Base-by-base conservation (phyloP, 2,113 vertebrate genomes). In the Cairina moschata region DNA sequence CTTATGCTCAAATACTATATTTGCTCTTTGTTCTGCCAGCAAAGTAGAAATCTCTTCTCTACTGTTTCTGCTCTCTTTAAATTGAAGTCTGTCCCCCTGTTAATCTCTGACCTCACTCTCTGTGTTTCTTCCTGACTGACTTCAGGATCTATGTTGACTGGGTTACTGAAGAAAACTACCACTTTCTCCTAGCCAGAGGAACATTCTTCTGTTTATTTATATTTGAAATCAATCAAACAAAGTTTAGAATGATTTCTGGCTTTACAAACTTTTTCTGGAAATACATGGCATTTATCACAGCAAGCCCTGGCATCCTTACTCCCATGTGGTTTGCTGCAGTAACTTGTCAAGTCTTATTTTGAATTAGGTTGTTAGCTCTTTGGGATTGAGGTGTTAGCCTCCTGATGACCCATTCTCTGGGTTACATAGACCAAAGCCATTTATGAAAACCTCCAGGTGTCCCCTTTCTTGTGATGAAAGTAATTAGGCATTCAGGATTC, bases 401-500 rank as follows among this genome's bases (percentile, higher is more conserved):
- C n/a, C 0, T 63, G 52, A 8, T 48, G 34, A 38, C 34, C 48
- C 48, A 20, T 83, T 88, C 38, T 31, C 34, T 55, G 82, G 71
- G 76, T 86, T 68, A 74, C 34, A 38, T 4, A 67, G 50, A 86
- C 28, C 18, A 79, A 56, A 63, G 38, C 44, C 55, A 77, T 67
- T 93, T 93, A 55, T 29, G 48, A 76, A 66, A 91, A 71, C 6
- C 71, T 80, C 55, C 88, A 86, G 1, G 9, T 88, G 46, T 65
- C 32, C 34, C 18, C n/a, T 74, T 91, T 55, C 83, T 52, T 67
- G 29, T 48, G 68, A 67, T 52, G 72, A 86, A 86, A 88, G 56
- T 66, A 93, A 69, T 90, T 86, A 90, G 29, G 6, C 31, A 94
- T 83, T 88, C 52, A 67, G 74, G 67, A 83, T 93, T 93, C 85